Percentiles rank a stretch among this genome's conserved stretches.
Evolutionary conservation across 2,113 vertebrate species (phyloP).

Genomic region (Hippocampus comes): DNA sequence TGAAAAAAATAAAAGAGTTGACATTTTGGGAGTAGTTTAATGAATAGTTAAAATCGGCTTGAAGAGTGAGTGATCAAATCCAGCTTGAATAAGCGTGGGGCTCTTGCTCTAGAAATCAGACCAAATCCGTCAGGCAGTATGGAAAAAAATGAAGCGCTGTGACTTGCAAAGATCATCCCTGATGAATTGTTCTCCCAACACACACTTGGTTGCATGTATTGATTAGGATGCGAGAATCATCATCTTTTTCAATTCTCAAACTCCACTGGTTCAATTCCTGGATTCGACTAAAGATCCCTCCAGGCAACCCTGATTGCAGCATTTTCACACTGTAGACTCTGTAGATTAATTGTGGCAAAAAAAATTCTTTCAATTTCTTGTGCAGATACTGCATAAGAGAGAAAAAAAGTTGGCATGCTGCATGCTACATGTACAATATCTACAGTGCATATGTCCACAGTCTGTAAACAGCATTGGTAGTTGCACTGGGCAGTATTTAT

Average conservation of each 20-base stretch:
- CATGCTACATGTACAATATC: not conserved
- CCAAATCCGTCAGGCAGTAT: too few relatives aligned
- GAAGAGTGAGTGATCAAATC: too few relatives aligned
- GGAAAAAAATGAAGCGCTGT: not conserved
- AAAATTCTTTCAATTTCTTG: not conserved
- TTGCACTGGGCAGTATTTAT: conserved; percentile 35
- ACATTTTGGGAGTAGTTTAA: too few relatives aligned
- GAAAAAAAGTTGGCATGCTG: not conserved
- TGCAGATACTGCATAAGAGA: not conserved
- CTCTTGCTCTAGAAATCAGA: not conserved
- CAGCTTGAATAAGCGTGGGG: too few relatives aligned
- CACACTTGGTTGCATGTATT: not conserved
- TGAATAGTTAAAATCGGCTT: too few relatives aligned
- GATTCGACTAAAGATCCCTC: not conserved
- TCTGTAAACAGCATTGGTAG: not conserved
- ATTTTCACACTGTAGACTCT: too few relatives aligned
- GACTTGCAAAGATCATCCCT: not conserved
- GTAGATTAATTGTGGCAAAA: too few relatives aligned
- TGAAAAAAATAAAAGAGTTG: too few relatives aligned
- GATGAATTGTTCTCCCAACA: not conserved
- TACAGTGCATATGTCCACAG: not conserved
- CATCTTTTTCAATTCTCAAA: not conserved
- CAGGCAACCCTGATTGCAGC: not conserved
- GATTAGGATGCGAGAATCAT: not conserved
- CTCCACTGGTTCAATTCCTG: not conserved